Evolutionary conservation across 2,888 invertebrate genomes (phyloP).

Genomic region (Synanthedon myopaeformis): DNA sequence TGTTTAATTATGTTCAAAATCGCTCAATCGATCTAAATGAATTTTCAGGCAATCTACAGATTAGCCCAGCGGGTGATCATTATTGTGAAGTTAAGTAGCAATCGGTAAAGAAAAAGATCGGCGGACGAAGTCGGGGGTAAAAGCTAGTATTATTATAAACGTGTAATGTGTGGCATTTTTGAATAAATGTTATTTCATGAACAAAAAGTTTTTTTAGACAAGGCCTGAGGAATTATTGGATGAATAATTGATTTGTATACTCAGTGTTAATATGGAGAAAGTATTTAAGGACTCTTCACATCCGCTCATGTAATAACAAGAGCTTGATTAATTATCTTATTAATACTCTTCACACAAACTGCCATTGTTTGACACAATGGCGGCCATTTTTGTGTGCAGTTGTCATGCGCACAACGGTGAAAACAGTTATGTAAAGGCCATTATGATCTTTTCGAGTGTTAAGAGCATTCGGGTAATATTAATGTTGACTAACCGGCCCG

Average conservation of each 20-base stretch:
- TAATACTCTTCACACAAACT: constrained; percentile 19
- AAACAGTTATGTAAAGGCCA: constrained; percentile 38
- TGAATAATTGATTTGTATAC: not conserved
- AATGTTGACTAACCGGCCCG: constrained; percentile 1
- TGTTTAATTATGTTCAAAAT: too few species aligned
- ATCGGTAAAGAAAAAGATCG: too few species aligned
- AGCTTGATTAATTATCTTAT: constrained; percentile 29
- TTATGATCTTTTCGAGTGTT: constrained; percentile 17
- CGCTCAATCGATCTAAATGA: too few species aligned
- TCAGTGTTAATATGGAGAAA: not conserved
- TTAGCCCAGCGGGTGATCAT: too few species aligned
- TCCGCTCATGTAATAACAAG: constrained; percentile 44
- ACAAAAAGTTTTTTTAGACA: too few species aligned
- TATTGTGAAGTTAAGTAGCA: too few species aligned
- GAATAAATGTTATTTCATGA: too few species aligned
- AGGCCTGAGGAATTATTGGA: not conserved
- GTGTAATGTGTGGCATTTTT: too few species aligned
- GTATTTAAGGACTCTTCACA: constrained; percentile 13
- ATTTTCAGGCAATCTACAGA: too few species aligned
- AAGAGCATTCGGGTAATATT: constrained; percentile 9
- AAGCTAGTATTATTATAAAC: too few species aligned
- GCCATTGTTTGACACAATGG: constrained; percentile 23
- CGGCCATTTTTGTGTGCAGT: constrained; percentile 15
- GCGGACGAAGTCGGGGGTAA: too few species aligned
- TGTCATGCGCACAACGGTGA: constrained; percentile 27